A percentile compares a stretch with the other conserved stretches of the same genome.
phyloP scores from a whole-genome alignment of 2,888 invertebrate genomes.

The Pseudococcus longispinus region DNA sequence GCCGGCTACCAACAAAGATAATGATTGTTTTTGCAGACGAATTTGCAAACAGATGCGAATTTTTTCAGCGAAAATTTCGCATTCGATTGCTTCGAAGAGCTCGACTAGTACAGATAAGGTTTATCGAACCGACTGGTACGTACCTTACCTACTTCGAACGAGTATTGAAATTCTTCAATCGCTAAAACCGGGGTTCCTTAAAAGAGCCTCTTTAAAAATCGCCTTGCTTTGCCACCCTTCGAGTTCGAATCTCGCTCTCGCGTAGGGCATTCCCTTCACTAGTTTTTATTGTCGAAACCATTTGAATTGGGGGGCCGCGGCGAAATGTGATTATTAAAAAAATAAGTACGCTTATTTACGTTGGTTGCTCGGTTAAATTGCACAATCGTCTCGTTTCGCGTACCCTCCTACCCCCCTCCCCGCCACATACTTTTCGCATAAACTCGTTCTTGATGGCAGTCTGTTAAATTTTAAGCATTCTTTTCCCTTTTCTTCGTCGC shows the following conservation, averaged over 20 bases:
- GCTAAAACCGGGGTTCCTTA: conserved; percentile 9
- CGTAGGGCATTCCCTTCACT: conserved; percentile 10
- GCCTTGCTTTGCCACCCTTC: neutral
- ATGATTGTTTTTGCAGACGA: neutral
- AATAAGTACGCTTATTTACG: conserved; percentile 42
- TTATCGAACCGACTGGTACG: neutral
- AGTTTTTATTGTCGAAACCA: conserved; percentile 38
- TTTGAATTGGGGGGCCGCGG: neutral
- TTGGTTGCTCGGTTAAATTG: conserved; percentile 6
- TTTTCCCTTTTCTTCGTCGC: neutral
- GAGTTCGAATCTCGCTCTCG: neutral
- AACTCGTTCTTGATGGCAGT: neutral
- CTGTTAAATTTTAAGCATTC: neutral
- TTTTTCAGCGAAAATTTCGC: neutral
- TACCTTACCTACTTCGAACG: too few relatives aligned
- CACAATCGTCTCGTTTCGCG: neutral
- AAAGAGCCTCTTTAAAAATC: conserved; percentile 43
- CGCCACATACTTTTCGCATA: neutral
- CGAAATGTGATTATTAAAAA: conserved; percentile 33
- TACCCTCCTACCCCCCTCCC: neutral
- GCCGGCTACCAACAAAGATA: neutral
- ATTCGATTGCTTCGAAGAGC: neutral
- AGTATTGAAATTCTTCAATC: conserved; percentile 2
- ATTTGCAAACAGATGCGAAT: neutral
- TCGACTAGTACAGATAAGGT: neutral